Conservation (phyloP, 2,888 invertebrate genomes). For the Tetragnatha montana region DNA sequence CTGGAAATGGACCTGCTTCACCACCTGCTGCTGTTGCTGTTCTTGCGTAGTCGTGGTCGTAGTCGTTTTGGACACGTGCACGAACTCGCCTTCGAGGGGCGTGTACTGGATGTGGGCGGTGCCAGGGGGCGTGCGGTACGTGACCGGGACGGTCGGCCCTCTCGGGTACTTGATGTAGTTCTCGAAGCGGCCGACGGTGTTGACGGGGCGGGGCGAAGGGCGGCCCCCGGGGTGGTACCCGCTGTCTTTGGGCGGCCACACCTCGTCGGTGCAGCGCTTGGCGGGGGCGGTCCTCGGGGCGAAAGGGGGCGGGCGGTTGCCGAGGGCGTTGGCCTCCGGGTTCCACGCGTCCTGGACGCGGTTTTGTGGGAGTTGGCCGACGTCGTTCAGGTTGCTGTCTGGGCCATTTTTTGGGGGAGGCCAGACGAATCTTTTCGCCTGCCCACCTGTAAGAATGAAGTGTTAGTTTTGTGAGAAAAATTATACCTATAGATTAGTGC, state of each 20-base stretch:
- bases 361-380: neutral
- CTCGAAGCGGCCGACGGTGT: slow-evolving; percentile 65
- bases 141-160: slow-evolving; percentile 70
- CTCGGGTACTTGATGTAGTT: slow-evolving; percentile 60
- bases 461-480: neutral
- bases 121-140: slow-evolving; percentile 73
- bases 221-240: slow-evolving; percentile 6
- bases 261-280: slow-evolving; percentile 53
- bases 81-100: slow-evolving; percentile 50
- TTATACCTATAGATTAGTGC: neutral
- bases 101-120: slow-evolving; percentile 59
- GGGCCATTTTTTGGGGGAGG: slow-evolving; percentile 57
- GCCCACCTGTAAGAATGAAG: slow-evolving; percentile 35
- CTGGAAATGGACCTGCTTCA: slow-evolving; percentile 72
- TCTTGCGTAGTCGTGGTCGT: slow-evolving; percentile 19
- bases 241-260: slow-evolving; percentile 71
- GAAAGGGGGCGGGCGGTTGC: slow-evolving; percentile 62
- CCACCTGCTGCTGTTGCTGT: neutral
- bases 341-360: slow-evolving; percentile 49
- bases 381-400: slow-evolving; percentile 4
- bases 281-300: slow-evolving; percentile 53
- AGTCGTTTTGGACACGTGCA: slow-evolving; percentile 49
- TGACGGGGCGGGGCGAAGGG: slow-evolving; percentile 47
- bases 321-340: slow-evolving; percentile 47
- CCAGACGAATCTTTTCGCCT: slow-evolving; percentile 68